Percentiles rank a stretch among this genome's conserved stretches.
phyloP scores from a whole-genome alignment of 2,113 vertebrate genomes.

The Rhipidura dahli region DNA sequence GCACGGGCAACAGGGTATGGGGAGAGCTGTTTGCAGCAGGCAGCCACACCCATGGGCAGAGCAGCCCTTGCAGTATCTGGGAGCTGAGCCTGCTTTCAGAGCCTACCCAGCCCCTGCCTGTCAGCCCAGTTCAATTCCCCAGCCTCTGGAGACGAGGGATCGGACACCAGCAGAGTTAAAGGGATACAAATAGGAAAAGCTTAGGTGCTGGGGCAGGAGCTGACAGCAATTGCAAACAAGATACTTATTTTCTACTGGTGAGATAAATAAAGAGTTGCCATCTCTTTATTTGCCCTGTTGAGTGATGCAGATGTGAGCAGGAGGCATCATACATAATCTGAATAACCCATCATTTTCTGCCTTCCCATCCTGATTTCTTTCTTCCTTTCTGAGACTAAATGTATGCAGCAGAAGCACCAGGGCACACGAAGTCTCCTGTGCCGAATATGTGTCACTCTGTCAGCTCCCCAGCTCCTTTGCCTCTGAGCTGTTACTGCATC shows the following conservation, averaged over 20 bases:
- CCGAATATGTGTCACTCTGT: fast-evolving
- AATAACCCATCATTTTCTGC: background rate
- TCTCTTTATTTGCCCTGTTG: background rate
- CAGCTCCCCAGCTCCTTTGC: background rate
- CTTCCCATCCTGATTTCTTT: background rate
- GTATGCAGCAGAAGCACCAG: background rate
- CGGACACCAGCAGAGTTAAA: background rate
- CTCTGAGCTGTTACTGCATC: background rate
- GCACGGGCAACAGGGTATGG: fast-evolving
- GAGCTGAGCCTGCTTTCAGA: background rate
- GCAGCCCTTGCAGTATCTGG: background rate
- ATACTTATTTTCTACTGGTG: background rate
- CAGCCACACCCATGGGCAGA: background rate
- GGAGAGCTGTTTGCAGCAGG: background rate
- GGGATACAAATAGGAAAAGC: background rate
- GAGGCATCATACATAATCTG: background rate
- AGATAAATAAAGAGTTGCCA: background rate
- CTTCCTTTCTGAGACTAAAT: background rate
- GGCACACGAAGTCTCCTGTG: background rate
- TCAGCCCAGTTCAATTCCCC: background rate
- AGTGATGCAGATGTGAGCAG: background rate
- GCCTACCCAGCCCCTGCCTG: background rate
- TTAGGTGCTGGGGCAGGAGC: background rate
- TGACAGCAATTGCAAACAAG: background rate
- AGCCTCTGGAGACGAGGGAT: background rate